Evolutionary conservation across 2,888 invertebrate genomes (phyloP).

Genomic region (Lasioglossum malachurum): DNA sequence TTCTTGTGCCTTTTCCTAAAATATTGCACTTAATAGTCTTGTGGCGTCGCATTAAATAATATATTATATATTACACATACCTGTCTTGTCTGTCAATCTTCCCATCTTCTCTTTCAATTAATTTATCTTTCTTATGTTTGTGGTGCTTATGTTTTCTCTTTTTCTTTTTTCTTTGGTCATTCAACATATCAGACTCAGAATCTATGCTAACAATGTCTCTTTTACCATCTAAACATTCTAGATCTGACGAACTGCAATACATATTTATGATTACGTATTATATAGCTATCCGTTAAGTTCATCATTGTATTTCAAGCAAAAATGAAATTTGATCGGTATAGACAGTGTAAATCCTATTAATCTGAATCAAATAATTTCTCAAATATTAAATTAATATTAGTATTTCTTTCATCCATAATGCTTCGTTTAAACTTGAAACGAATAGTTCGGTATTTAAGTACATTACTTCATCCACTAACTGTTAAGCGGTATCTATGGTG

Average conservation of each 20-base stretch:
- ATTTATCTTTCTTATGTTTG: conserved; percentile 83
- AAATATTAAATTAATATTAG: neutral
- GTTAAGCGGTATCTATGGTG: conserved; percentile 20
- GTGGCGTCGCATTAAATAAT: neutral
- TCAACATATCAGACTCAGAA: conserved; percentile 77
- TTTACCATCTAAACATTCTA: conserved; percentile 78
- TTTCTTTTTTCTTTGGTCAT: conserved; percentile 81
- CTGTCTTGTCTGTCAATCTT: conserved; percentile 77
- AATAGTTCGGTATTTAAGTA: neutral
- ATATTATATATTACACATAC: conserved; percentile 54
- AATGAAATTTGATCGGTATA: neutral
- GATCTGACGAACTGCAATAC: conserved; percentile 78
- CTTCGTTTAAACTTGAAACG: neutral
- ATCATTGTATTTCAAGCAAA: neutral
- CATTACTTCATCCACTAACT: neutral
- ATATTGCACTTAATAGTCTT: conserved; percentile 12
- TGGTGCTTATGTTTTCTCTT: conserved; percentile 83
- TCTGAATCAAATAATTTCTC: neutral
- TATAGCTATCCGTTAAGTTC: neutral
- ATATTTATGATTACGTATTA: conserved; percentile 15
- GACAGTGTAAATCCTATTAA: neutral
- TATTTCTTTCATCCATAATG: neutral
- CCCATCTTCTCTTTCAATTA: conserved; percentile 77
- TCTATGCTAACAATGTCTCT: conserved; percentile 76
- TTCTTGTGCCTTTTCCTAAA: conserved; percentile 83